These are phyloP conservation scores for Clarias magur DNA, from an alignment of 2,113 vertebrate genomes.

Conservation along the genomic window DNA sequence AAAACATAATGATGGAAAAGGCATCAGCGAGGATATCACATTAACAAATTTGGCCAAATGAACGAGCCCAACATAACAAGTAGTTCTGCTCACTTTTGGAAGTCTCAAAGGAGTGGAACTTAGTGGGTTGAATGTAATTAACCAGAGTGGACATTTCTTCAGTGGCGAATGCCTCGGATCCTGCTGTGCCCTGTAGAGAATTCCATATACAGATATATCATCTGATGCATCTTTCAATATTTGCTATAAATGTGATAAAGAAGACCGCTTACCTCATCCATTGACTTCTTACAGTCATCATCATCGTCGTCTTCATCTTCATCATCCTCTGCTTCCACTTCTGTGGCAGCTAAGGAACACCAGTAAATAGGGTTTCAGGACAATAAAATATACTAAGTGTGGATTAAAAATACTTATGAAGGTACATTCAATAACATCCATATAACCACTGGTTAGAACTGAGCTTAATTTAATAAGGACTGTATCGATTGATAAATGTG, in stretches of 20 bases:
- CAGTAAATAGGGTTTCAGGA: background rate
- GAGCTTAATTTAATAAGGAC: background rate
- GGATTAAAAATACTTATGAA: background rate
- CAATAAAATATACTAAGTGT: background rate
- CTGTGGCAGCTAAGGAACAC: constrained; percentile 66
- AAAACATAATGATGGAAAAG: background rate
- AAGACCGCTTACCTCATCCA: constrained; percentile 80
- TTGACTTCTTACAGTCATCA: constrained; percentile 91
- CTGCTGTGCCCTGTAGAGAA: constrained; percentile 83
- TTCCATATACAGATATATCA: constrained; percentile 14
- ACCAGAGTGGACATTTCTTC: constrained; percentile 99
- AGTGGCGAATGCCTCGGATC: constrained; percentile 90
- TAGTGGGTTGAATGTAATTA: constrained; percentile 96
- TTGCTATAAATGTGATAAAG: background rate
- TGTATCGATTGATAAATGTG: background rate
- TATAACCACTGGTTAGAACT: background rate
- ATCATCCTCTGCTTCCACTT: constrained; percentile 85
- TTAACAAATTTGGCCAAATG: background rate
- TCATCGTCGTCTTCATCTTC: constrained; percentile 86
- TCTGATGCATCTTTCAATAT: background rate
- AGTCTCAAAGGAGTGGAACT: constrained; percentile 94
- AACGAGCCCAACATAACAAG: background rate
- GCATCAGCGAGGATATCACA: background rate
- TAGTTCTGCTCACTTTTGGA: constrained; percentile 85
- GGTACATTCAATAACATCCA: background rate